phyloP scores from a whole-genome alignment of 1,140 invertebrate species.

The Cepaea nemoralis region DNA sequence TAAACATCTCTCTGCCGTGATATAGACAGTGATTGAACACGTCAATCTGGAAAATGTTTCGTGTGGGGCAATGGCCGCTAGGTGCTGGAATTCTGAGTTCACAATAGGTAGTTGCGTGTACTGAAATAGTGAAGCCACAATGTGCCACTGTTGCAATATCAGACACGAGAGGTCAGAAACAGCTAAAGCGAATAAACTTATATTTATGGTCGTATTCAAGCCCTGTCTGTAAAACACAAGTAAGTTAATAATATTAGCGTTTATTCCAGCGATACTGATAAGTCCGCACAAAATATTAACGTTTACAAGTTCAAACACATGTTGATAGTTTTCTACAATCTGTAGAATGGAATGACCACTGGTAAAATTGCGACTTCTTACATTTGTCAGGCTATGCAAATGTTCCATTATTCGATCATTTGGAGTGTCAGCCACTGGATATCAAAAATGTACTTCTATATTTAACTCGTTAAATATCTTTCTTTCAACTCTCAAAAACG shows the following conservation, averaged over 20 bases:
- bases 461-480: too few relatives aligned
- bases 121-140: not conserved
- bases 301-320: not conserved
- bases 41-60: not conserved
- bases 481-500: too few relatives aligned
- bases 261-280: not conserved
- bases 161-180: not conserved
- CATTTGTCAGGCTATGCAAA: too few relatives aligned
- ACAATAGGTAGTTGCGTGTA: not conserved
- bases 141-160: not conserved
- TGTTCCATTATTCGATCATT: too few relatives aligned
- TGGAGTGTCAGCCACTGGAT: too few relatives aligned
- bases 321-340: too few relatives aligned
- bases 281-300: not conserved
- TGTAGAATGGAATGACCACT: too few relatives aligned
- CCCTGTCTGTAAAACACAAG: not conserved
- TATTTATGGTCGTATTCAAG: not conserved
- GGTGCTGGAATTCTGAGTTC: not conserved
- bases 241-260: conserved; percentile 5
- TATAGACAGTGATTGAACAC: not conserved
- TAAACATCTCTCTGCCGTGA: not conserved
- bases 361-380: too few relatives aligned
- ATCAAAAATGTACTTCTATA: too few relatives aligned
- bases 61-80: not conserved
- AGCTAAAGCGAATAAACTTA: conserved; percentile 5